Evolutionary conservation across 92 coral and sea anemone genomes (phyloP), one percentile per base, ranked within the genome.

Genomic region (Muricea muricata): DNA sequence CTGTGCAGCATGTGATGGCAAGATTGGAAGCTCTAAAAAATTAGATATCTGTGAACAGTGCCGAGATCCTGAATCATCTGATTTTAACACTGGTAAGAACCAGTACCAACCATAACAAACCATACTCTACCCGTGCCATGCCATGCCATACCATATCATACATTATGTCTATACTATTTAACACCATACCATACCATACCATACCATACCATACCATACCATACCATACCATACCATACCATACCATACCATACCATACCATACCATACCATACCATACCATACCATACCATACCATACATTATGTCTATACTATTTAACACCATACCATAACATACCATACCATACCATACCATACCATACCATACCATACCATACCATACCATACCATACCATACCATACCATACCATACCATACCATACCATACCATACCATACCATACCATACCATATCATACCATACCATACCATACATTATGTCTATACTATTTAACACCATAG

Each of bases 1-100:
- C 1, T 92, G 95, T 18, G 74, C 23, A 15, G 80, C 65, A 18
- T 75, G 80, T 50, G 80, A 75, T 75, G 66, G 45, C 7, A 40
- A 40, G 26, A 33, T 40, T 24, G 20, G 42, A 2, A 75, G 80
- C n/a, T 20, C 39, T 3, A 47, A n/a, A 47, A 28, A 23, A 37
- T 0, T 26, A 12, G 80, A 75, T 50, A 23, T 1, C 5, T 75
- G 80, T 33, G 17, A 20, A 2, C 8, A 24, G 2, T 75, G 80
- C 37, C 42, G 41, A 23, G 52, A 56, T 26, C 61, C 37, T 3
- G 7, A 75, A 23, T 47, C 61, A 26, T 42, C 61, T 9, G 45
- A 75, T 4, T 75, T 75, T 75, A 75, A 75, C 35, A 75, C 21
- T 30, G 80, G 80, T 75, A 58, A 7, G 28, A 15, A 26, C 48